Percentiles rank a stretch among this genome's conserved stretches.
phyloP scores from a whole-genome alignment of 2,797 vertebrate genomes.

The Myotis daubentonii region DNA sequence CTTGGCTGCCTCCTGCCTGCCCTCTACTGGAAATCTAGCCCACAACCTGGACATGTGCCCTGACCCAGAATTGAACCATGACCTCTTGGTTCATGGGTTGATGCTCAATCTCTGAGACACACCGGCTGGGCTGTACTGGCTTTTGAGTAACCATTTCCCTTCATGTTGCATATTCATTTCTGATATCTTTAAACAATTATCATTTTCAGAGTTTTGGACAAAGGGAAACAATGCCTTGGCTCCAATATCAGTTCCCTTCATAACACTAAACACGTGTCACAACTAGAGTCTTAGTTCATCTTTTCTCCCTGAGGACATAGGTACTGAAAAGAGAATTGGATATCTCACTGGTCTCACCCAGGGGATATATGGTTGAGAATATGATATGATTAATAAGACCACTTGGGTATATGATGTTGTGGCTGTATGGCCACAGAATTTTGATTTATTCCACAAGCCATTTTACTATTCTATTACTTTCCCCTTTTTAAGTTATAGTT shows the following conservation, averaged over 20 bases:
- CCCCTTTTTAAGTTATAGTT: not conserved
- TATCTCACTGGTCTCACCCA: constrained; percentile 8
- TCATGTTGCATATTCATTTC: not conserved
- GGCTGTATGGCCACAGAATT: not conserved
- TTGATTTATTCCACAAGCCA: constrained; percentile 33
- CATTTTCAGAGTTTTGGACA: constrained; percentile 41
- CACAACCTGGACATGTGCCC: too few species aligned
- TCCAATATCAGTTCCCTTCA: not conserved
- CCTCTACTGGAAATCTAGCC: too few species aligned
- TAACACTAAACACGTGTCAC: not conserved
- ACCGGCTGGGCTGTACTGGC: not conserved
- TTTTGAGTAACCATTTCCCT: constrained; percentile 3
- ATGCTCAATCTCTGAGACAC: too few species aligned
- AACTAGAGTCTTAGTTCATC: not conserved
- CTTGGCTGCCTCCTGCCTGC: too few species aligned
- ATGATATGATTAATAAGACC: constrained; percentile 26
- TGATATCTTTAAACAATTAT: constrained; percentile 43
- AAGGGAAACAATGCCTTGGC: constrained; percentile 23
- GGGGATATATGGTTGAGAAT: constrained; percentile 37
- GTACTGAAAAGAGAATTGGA: constrained; percentile 54
- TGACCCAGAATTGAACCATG: too few species aligned
- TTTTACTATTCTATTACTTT: constrained; percentile 46
- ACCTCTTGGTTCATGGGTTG: too few species aligned
- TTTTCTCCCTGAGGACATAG: constrained; percentile 11
- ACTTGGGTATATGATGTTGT: constrained; percentile 1